These are phyloP conservation scores for Graptemys geographica DNA, from an alignment of 2,797 vertebrate genomes.

Conservation along the genomic window DNA sequence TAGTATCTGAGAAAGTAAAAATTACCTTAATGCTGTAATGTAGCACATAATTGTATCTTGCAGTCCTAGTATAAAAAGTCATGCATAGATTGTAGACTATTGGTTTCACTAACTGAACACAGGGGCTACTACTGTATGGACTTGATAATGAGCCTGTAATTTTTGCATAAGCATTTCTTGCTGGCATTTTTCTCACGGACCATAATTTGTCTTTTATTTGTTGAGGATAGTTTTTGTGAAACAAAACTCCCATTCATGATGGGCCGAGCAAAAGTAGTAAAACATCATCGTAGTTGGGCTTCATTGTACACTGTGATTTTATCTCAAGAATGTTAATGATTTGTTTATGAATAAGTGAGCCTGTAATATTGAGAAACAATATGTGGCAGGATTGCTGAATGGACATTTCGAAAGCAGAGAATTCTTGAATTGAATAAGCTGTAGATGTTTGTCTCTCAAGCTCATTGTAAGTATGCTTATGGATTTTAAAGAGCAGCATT, in stretches of 20 bases:
- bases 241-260: slow-evolving; percentile 81
- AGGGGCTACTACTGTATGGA: slow-evolving; percentile 67
- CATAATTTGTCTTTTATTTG: slow-evolving; percentile 82
- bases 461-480: slow-evolving; percentile 66
- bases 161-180: slow-evolving; percentile 70
- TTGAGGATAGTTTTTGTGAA: slow-evolving; percentile 67
- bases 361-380: slow-evolving; percentile 80
- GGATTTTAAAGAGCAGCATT: slow-evolving; percentile 69
- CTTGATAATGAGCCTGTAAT: slow-evolving; percentile 77
- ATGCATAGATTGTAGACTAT: slow-evolving; percentile 7
- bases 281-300: slow-evolving; percentile 82
- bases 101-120: slow-evolving; percentile 44
- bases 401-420: slow-evolving; percentile 77
- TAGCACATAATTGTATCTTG: slow-evolving; percentile 23
- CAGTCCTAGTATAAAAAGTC: slow-evolving; percentile 42
- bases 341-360: slow-evolving; percentile 85
- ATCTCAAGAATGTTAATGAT: slow-evolving; percentile 88
- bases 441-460: slow-evolving; percentile 71
- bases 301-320: slow-evolving; percentile 82
- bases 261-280: slow-evolving; percentile 79
- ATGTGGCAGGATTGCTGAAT: slow-evolving; percentile 81
- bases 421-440: slow-evolving; percentile 75
- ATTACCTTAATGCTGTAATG: slow-evolving; percentile 2
- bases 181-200: slow-evolving; percentile 70
- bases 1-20: not conserved